Conservation (phyloP, 2,113 vertebrate genomes). For the Cromileptes altivelis region DNA sequence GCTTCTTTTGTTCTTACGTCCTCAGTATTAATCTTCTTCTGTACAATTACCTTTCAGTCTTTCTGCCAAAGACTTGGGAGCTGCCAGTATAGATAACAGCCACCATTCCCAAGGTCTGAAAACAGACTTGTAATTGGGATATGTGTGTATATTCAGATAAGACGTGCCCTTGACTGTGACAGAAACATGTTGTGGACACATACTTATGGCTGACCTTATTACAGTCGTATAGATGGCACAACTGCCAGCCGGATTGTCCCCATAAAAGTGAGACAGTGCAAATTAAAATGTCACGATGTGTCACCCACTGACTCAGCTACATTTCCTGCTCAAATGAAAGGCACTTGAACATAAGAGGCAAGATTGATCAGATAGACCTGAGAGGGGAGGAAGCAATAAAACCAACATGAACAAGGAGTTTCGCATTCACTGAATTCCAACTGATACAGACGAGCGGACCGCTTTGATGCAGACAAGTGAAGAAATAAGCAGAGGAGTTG, state of each 20-base stretch:
- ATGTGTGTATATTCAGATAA: slow-evolving; percentile 23
- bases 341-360: slow-evolving; percentile 22
- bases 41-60: background rate
- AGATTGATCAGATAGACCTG: slow-evolving; percentile 33
- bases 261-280: slow-evolving; percentile 51
- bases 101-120: no score
- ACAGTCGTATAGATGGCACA: slow-evolving; percentile 20
- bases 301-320: slow-evolving; percentile 50
- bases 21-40: background rate
- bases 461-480: slow-evolving; percentile 5
- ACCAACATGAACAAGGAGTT: background rate
- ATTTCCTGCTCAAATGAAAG: slow-evolving; percentile 41
- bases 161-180: slow-evolving; percentile 28
- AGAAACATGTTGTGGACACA: slow-evolving; percentile 36
- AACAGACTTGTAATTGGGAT: slow-evolving; percentile 5
- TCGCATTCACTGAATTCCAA: slow-evolving; percentile 3
- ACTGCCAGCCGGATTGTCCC: slow-evolving; percentile 31
- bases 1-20: background rate
- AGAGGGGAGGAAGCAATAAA: slow-evolving; percentile 32
- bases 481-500: background rate
- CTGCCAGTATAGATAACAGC: background rate
- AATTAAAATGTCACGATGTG: slow-evolving; percentile 63
- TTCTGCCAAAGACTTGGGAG: background rate
- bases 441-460: background rate
- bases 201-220: slow-evolving; percentile 58